Base-by-base conservation (phyloP, 2,797 vertebrate genomes). In the Acomys russatus region DNA sequence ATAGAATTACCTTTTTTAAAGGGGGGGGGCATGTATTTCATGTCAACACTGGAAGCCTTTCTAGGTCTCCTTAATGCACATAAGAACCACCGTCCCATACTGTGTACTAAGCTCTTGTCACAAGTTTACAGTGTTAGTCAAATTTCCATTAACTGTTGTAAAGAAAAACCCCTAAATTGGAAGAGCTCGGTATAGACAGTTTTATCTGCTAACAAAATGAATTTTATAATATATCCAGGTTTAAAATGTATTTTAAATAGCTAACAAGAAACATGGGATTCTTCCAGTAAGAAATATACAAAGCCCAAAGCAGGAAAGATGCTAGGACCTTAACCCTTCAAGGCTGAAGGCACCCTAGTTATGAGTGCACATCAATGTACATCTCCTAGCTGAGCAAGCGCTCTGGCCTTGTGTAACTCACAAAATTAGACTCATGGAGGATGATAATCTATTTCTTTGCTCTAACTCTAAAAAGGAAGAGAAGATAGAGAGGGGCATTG, bases 241-340 rank as follows among this genome's bases (percentile, higher is more conserved):
- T 97, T 38, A 76, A 88, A 94, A 85, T 0, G 6, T 74, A 1
- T 74, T 92, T 82, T 56, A 96, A 91, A 63, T 91, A 91, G n/a
- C 95, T 82, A 94, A 22, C 17, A 83, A 35, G 23, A 79, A 78
- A 82, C 51, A 59, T 94, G 38, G 1, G 44, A 74, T 73, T 33
- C 4, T 76, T 84, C 70, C 22, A 54, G 78, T 79, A 91, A 68
- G 33, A 91, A 85, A 56, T 5, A 91, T 4, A 77, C 5, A 15
- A 91, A 59, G 15, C 51, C 18, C 54, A 79, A 91, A 94, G 28
- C 59, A 66, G 14, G 85, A 79, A 70, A 59, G n/a, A 18, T 61
- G 25, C 38, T 59, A 15, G 84, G 56, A 59, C 12, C 44, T 44
- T 44, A 44, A 44, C 33, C 28, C 18, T 76, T 80, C 28, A 87